Evolutionary conservation across 1,140 invertebrate species (phyloP).

Genomic region (Cotesia typhae): DNA sequence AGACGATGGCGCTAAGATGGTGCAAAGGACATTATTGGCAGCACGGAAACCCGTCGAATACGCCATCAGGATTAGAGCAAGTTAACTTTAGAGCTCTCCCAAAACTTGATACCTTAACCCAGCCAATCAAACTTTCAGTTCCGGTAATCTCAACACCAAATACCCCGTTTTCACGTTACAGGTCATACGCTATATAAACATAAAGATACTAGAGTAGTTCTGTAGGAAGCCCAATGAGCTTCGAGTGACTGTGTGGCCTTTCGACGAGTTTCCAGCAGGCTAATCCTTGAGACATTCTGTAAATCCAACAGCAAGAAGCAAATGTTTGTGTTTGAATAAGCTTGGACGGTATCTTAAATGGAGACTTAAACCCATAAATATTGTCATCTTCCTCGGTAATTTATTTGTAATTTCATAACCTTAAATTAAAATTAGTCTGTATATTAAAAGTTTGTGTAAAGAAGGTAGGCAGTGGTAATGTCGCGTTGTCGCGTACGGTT

Average conservation of each 20-base stretch:
- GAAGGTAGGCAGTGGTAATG: not conserved
- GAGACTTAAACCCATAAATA: not conserved
- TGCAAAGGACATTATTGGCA: slow-evolving; percentile 22
- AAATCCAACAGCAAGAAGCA: not conserved
- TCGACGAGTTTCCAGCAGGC: slow-evolving; percentile 47
- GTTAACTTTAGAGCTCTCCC: slow-evolving; percentile 48
- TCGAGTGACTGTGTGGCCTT: slow-evolving; percentile 47
- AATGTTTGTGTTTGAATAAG: not conserved
- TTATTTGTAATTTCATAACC: not conserved
- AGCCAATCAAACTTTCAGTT: slow-evolving; percentile 64
- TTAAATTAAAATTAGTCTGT: too few species aligned
- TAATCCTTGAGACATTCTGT: slow-evolving; percentile 42
- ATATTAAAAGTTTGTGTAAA: too few species aligned
- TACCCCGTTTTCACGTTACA: slow-evolving; percentile 58
- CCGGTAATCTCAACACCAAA: slow-evolving; percentile 58
- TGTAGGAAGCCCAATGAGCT: not conserved
- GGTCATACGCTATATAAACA: slow-evolving; percentile 42
- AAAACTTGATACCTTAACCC: slow-evolving; percentile 62
- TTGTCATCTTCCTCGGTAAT: not conserved
- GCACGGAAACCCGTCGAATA: slow-evolving; percentile 23
- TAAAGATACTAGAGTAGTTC: not conserved
- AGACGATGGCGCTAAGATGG: not conserved
- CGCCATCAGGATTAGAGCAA: slow-evolving; percentile 41
- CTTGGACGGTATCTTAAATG: slow-evolving; percentile 3
- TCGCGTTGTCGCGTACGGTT: slow-evolving; percentile 20